These are phyloP conservation scores for Drosophila anomalipes DNA, from an alignment of 2,888 invertebrate genomes.

Conservation along the genomic window DNA sequence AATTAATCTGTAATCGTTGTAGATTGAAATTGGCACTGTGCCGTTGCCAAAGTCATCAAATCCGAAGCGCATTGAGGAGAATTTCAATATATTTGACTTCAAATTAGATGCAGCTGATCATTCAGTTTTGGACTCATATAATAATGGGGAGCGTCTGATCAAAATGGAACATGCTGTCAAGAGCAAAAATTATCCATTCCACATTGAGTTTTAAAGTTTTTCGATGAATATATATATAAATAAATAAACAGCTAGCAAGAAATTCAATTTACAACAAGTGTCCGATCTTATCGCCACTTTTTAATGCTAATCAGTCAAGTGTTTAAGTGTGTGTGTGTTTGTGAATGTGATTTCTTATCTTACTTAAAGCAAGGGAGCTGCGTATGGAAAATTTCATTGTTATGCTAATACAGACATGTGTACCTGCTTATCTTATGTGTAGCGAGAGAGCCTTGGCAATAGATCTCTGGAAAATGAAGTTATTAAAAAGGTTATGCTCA, in stretches of 20 bases:
- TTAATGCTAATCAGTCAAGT: background rate
- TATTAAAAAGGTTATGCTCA: background rate
- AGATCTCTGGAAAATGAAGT: conserved; percentile 35
- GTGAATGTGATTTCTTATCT: background rate
- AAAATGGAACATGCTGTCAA: conserved; percentile 82
- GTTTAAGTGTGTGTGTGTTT: background rate
- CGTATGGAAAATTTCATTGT: conserved; percentile 40
- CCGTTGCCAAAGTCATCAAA: conserved; percentile 88
- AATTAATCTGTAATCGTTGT: background rate
- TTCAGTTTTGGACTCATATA: conserved; percentile 86
- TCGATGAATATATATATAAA: background rate
- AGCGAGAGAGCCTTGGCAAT: background rate
- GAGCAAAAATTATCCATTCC: conserved; percentile 82
- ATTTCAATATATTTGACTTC: conserved; percentile 88
- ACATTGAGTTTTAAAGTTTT: conserved; percentile 74
- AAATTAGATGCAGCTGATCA: conserved; percentile 86
- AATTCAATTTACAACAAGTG: conserved; percentile 1
- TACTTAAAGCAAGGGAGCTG: background rate
- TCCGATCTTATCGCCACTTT: conserved; percentile 9
- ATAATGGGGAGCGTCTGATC: conserved; percentile 84
- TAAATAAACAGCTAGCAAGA: background rate
- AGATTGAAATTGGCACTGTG: conserved; percentile 87
- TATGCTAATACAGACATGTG: background rate
- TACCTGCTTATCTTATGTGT: background rate
- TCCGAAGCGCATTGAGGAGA: conserved; percentile 86